Conservation (phyloP, 1,140 invertebrate species). For the Solenopsis fugax region DNA sequence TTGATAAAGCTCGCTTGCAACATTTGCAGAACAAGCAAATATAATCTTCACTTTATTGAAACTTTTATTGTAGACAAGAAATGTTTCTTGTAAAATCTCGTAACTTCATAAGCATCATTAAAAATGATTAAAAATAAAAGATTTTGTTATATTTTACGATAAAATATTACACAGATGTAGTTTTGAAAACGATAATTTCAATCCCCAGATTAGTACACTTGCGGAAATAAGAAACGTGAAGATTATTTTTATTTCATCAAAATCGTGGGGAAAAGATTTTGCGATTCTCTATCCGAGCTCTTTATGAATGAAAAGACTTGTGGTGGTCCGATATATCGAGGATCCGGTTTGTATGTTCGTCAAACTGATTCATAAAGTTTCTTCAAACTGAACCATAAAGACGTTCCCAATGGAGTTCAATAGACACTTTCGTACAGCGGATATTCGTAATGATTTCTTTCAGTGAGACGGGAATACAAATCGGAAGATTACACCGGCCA, state of each 20-base stretch:
- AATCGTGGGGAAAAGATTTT: background rate
- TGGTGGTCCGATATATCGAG: background rate
- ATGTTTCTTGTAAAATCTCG: background rate
- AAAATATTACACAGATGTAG: background rate
- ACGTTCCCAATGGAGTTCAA: slow-evolving; percentile 16
- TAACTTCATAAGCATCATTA: background rate
- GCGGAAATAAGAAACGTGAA: background rate
- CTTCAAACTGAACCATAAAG: slow-evolving; percentile 20
- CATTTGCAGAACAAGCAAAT: background rate
- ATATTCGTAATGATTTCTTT: slow-evolving; percentile 37
- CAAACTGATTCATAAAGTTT: slow-evolving; percentile 29
- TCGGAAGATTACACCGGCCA: slow-evolving; percentile 33
- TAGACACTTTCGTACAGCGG: slow-evolving; percentile 4
- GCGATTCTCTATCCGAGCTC: background rate
- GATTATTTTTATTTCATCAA: background rate
- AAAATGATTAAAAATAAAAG: background rate
- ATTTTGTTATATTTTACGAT: slow-evolving; percentile 9
- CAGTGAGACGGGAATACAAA: slow-evolving; percentile 19
- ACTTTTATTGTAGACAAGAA: background rate
- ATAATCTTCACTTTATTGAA: background rate
- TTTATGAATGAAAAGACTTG: slow-evolving; percentile 33
- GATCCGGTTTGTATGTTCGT: slow-evolving; percentile 43
- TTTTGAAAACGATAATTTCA: background rate
- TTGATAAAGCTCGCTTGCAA: slow-evolving; percentile 1
- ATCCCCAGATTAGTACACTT: background rate